Conservation (phyloP, 2,113 vertebrate genomes). For the Urocitellus parryii region DNA sequence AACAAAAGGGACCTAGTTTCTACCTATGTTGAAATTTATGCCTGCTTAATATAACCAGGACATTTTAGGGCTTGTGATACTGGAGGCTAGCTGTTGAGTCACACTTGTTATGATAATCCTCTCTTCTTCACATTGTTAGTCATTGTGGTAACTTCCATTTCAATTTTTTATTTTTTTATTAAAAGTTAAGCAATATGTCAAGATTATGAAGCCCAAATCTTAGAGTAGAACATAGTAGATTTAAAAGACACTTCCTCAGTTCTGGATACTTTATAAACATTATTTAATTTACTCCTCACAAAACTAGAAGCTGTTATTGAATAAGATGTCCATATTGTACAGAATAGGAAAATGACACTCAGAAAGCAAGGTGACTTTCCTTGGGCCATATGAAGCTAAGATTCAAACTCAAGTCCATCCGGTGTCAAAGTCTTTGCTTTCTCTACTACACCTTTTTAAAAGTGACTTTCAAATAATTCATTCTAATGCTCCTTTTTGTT, state of each 20-base stretch:
- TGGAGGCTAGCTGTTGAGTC: not conserved
- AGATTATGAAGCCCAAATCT: slow-evolving; percentile 45
- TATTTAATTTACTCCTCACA: slow-evolving; percentile 30
- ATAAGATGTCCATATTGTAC: not conserved
- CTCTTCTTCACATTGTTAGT: not conserved
- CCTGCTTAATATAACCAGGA: slow-evolving; percentile 19
- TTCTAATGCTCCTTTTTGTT: slow-evolving; percentile 71
- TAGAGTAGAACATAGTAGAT: not conserved
- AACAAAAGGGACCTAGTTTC: slow-evolving; percentile 38
- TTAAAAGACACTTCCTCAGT: slow-evolving; percentile 58
- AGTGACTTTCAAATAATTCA: slow-evolving; percentile 67
- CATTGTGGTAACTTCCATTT: slow-evolving; percentile 24
- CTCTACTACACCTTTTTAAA: slow-evolving; percentile 39
- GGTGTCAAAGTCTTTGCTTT: slow-evolving; percentile 43
- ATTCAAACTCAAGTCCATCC: slow-evolving; percentile 51
- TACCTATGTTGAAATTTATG: not conserved
- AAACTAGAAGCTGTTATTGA: not conserved
- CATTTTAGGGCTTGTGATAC: not conserved
- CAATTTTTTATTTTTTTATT: not conserved
- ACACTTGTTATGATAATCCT: not conserved
- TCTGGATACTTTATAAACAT: slow-evolving; percentile 29
- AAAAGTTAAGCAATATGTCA: slow-evolving; percentile 30
- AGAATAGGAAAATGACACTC: not conserved
- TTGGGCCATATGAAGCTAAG: slow-evolving; percentile 23
- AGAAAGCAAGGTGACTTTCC: not conserved